Conservation (phyloP, 2,113 vertebrate species). For the Rutilus rutilus region DNA sequence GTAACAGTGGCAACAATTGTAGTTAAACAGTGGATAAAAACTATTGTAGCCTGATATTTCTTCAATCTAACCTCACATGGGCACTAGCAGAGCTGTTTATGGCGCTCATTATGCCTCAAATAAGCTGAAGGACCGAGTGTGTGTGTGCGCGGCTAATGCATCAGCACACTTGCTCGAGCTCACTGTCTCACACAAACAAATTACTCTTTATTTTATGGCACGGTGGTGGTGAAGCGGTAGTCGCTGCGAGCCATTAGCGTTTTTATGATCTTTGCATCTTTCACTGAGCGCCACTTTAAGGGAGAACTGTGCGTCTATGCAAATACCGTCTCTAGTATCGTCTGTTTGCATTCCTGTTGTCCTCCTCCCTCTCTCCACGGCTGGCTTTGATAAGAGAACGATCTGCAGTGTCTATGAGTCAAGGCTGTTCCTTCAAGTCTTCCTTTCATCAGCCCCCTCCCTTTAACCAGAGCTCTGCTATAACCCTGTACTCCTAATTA, state of each 20-base stretch:
- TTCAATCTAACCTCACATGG: constrained; percentile 35
- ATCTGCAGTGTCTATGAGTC: constrained; percentile 65
- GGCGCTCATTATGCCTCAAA: constrained; percentile 50
- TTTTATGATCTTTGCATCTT: constrained; percentile 57
- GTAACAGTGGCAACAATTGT: neutral
- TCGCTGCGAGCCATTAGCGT: constrained; percentile 49
- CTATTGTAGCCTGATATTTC: constrained; percentile 34
- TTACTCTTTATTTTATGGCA: constrained; percentile 41
- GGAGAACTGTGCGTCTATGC: constrained; percentile 49
- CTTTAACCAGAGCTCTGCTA: constrained; percentile 13
- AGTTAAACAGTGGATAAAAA: constrained; percentile 47
- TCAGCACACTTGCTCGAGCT: constrained; percentile 35
- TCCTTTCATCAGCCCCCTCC: constrained; percentile 61
- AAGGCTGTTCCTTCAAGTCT: constrained; percentile 75
- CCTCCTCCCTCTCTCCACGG: constrained; percentile 42
- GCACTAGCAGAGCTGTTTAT: constrained; percentile 30
- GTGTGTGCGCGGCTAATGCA: constrained; percentile 28
- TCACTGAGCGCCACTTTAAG: constrained; percentile 55
- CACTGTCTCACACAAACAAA: constrained; percentile 33
- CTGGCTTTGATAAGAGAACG: constrained; percentile 55
- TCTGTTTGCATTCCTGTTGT: constrained; percentile 55
- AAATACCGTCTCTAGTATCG: constrained; percentile 33
- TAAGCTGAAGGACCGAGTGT: neutral
- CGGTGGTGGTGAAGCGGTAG: constrained; percentile 42
- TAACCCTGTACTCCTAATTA: constrained; percentile 70